Percentiles rank a stretch among this genome's conserved stretches.
Evolutionary conservation across 2,888 invertebrate species (phyloP).

Genomic region (Cepaea hortensis): DNA sequence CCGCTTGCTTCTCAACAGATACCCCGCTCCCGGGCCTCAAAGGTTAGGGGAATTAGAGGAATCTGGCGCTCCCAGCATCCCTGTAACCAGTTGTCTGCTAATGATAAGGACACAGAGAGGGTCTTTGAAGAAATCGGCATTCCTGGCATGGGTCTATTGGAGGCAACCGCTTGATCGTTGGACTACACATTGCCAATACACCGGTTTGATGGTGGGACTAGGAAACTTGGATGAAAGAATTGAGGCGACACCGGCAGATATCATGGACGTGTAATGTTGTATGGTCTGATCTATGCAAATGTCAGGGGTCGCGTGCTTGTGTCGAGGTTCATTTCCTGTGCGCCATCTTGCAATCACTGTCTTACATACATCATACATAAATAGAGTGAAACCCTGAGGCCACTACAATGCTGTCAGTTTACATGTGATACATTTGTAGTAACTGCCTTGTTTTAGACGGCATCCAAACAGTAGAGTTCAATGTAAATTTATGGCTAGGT

Average conservation of each 20-base stretch:
- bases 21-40: background rate
- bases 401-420: too few species aligned
- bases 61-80: background rate
- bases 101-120: background rate
- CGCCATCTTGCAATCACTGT: too few species aligned
- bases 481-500: too few species aligned
- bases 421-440: too few species aligned
- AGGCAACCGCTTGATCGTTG: background rate
- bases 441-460: too few species aligned
- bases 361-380: too few species aligned
- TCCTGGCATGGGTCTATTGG: background rate
- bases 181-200: background rate
- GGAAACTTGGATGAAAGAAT: background rate
- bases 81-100: slow-evolving; percentile 12
- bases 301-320: background rate
- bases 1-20: background rate
- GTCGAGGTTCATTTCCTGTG: too few species aligned
- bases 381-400: too few species aligned
- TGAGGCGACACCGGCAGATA: background rate
- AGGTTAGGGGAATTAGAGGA: background rate
- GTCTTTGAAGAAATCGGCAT: background rate
- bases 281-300: background rate
- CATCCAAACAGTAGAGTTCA: too few species aligned
- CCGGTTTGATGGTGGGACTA: background rate
- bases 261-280: background rate